Percentiles rank a stretch among this genome's conserved stretches.
These are phyloP conservation scores for Parnassius glacialis DNA, from an alignment of 2,888 invertebrate genomes.

Conservation along the genomic window DNA sequence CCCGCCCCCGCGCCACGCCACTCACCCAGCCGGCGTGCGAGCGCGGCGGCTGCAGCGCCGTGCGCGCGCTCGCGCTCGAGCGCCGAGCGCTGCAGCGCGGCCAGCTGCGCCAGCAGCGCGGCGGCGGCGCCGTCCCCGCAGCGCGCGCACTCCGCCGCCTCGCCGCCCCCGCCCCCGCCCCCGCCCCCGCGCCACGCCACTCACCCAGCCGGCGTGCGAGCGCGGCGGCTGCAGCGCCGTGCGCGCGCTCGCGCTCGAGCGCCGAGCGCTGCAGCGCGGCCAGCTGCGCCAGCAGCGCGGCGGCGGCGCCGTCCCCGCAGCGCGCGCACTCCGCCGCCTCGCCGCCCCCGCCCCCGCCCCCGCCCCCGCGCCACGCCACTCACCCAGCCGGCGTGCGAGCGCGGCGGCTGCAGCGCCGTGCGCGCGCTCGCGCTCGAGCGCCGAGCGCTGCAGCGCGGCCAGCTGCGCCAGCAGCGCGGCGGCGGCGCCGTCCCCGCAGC, in stretches of 20 bases:
- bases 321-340: constrained; percentile 22
- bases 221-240: constrained; percentile 35
- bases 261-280: constrained; percentile 47
- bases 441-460: constrained; percentile 45
- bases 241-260: constrained; percentile 51
- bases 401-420: constrained; percentile 37
- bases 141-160: constrained; percentile 24
- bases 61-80: constrained; percentile 53
- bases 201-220: constrained; percentile 34
- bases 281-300: constrained; percentile 40
- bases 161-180: constrained; percentile 23
- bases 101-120: constrained; percentile 40
- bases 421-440: constrained; percentile 51
- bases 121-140: constrained; percentile 39
- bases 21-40: constrained; percentile 34
- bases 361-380: constrained; percentile 25
- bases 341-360: constrained; percentile 23
- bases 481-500: constrained; percentile 37
- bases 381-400: constrained; percentile 34
- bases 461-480: constrained; percentile 41
- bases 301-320: constrained; percentile 38
- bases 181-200: too few relatives aligned
- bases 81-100: constrained; percentile 46
- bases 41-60: constrained; percentile 31
- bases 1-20: too few relatives aligned